Percentiles rank a stretch among this genome's conserved stretches.
Conservation (phyloP, 2,113 vertebrate genomes). For the Pleuronectes platessa region DNA sequence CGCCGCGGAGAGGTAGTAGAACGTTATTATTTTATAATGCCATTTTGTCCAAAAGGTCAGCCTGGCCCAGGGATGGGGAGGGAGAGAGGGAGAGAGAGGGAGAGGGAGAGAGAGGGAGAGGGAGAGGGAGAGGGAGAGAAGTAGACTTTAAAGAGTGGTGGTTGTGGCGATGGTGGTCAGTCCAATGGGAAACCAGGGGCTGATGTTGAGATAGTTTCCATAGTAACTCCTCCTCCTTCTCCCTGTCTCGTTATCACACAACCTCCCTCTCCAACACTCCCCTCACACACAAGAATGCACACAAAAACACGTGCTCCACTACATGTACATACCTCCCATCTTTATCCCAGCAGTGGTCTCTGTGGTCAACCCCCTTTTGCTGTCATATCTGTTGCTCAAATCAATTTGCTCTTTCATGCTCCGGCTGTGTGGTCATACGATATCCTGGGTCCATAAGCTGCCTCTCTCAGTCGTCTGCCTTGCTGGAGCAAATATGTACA, state of each 20-base stretch:
- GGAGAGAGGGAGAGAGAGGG: neutral
- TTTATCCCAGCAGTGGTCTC: neutral
- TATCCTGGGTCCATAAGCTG: constrained; percentile 15
- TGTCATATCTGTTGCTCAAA: constrained; percentile 43
- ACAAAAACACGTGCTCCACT: constrained; percentile 33
- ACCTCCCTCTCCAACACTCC: constrained; percentile 25
- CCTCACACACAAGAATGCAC: constrained; percentile 37
- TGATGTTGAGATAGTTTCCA: constrained; percentile 79
- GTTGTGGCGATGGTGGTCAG: constrained; percentile 28
- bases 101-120: neutral
- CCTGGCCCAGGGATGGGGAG: constrained; percentile 8
- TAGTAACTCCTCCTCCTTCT: constrained; percentile 68
- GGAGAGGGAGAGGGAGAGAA: neutral
- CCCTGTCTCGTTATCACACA: constrained; percentile 20
- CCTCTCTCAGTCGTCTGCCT: neutral
- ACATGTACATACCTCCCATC: constrained; percentile 32
- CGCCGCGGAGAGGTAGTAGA: constrained; percentile 24
- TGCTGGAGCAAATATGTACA: constrained; percentile 30
- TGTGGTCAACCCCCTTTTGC: constrained; percentile 21
- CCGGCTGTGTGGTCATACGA: constrained; percentile 34
- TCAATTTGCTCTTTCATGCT: constrained; percentile 42
- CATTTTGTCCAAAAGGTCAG: constrained; percentile 73
- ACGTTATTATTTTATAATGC: constrained; percentile 66
- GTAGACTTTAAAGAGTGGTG: constrained; percentile 7
- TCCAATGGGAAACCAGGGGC: constrained; percentile 54